These are phyloP conservation scores for Semaprochilodus insignis DNA, from an alignment of 2,797 vertebrate genomes.

Conservation along the genomic window DNA sequence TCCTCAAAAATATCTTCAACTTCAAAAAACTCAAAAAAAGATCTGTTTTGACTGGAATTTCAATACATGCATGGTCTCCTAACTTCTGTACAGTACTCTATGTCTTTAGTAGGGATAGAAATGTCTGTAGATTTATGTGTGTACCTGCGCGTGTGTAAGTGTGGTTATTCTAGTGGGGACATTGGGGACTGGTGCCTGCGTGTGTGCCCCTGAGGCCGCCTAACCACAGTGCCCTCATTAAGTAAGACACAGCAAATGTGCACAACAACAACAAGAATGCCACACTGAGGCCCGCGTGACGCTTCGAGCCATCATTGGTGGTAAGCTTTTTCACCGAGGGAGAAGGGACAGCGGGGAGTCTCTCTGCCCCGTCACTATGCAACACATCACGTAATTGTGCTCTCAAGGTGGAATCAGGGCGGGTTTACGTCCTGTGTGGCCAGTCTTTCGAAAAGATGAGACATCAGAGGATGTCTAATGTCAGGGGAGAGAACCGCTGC, in stretches of 20 bases:
- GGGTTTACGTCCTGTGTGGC: not conserved
- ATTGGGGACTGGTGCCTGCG: slow-evolving; percentile 1
- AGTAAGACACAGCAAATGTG: slow-evolving; percentile 1
- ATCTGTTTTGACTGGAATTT: too few relatives aligned
- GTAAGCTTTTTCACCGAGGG: not conserved
- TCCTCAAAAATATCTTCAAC: too few relatives aligned
- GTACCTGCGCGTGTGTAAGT: not conserved
- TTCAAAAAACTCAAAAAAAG: too few relatives aligned
- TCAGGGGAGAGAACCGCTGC: not conserved
- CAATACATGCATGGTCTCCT: too few relatives aligned
- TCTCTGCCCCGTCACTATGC: not conserved
- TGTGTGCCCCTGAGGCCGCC: slow-evolving; percentile 5
- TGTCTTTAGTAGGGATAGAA: too few relatives aligned
- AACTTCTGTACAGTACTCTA: too few relatives aligned
- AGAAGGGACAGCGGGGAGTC: not conserved
- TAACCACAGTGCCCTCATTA: slow-evolving; percentile 43
- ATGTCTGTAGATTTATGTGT: too few relatives aligned
- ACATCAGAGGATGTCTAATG: not conserved
- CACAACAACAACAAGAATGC: slow-evolving; percentile 17
- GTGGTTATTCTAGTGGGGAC: not conserved
- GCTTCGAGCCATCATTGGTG: not conserved
- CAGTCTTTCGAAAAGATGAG: not conserved
- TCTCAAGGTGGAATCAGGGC: not conserved
- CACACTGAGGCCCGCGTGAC: not conserved
- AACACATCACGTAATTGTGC: not conserved